phyloP scores from a whole-genome alignment of 2,888 invertebrate species.

The Drosophila greeni region DNA sequence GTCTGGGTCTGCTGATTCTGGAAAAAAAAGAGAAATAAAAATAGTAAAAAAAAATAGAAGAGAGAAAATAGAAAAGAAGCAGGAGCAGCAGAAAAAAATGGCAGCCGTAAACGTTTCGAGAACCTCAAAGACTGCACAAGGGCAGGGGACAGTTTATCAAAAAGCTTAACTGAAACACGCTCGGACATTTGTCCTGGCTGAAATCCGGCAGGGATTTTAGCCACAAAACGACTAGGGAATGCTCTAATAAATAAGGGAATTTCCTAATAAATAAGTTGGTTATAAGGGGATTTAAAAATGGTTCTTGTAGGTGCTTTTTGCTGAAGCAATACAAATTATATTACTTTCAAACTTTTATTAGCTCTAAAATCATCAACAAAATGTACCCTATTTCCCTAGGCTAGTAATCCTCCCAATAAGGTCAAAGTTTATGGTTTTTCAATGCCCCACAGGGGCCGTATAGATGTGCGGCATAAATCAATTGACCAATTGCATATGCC shows the following conservation, averaged over 20 bases:
- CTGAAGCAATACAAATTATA: no score
- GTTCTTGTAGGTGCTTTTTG: accelerated
- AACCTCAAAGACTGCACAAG: constrained; percentile 16
- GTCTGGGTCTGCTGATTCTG: constrained; percentile 34
- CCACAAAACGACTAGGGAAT: constrained; percentile 16
- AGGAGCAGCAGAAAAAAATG: constrained; percentile 33
- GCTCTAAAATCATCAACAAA: neutral
- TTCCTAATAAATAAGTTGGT: no score
- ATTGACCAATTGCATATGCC: constrained; percentile 41
- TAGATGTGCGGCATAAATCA: constrained; percentile 31
- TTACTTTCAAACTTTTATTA: neutral
- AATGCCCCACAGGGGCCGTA: neutral
- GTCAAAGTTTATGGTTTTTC: neutral
- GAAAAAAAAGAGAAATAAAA: constrained; percentile 10
- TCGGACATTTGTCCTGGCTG: constrained; percentile 42
- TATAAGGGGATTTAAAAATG: neutral
- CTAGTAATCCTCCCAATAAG: neutral
- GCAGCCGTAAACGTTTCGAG: constrained; percentile 41
- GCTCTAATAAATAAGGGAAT: constrained; percentile 17
- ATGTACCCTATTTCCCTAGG: neutral
- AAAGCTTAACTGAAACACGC: constrained; percentile 64
- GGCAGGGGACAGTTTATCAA: constrained; percentile 63
- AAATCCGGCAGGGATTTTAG: constrained; percentile 28
- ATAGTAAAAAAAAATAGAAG: constrained; percentile 3
- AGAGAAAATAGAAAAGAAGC: neutral